phyloP scores from a whole-genome alignment of 2,888 invertebrate genomes.

The Mesorhabditis belari region DNA sequence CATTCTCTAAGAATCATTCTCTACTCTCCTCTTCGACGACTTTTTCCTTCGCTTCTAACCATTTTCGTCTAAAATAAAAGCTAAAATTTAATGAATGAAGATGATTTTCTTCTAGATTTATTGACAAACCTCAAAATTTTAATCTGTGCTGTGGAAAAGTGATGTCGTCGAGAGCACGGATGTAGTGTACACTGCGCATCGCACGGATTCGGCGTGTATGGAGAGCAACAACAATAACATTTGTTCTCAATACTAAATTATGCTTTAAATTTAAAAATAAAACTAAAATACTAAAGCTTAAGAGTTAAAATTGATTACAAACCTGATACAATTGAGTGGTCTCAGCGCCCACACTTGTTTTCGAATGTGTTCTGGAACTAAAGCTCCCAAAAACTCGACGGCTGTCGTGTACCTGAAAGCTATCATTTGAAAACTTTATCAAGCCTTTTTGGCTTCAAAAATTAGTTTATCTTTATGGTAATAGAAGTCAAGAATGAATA shows the following conservation, averaged over 20 bases:
- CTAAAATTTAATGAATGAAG: neutral
- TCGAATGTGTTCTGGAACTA: constrained; percentile 38
- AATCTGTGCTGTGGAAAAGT: constrained; percentile 31
- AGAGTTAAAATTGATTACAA: neutral
- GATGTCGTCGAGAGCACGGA: constrained; percentile 26
- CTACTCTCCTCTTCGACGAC: constrained; percentile 4
- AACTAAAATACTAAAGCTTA: neutral
- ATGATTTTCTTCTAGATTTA: neutral
- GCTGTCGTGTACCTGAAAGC: constrained; percentile 26
- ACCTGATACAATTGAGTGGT: constrained; percentile 45
- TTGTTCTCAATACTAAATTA: constrained; percentile 33
- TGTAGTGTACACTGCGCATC: constrained; percentile 36
- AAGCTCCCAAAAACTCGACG: constrained; percentile 36
- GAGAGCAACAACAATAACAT: constrained; percentile 48
- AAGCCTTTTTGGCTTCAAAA: neutral
- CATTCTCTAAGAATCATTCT: constrained; percentile 1
- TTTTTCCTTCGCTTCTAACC: constrained; percentile 23
- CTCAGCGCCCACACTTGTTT: constrained; percentile 44
- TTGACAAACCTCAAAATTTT: constrained; percentile 7
- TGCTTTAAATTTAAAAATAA: neutral
- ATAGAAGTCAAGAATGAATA: neutral
- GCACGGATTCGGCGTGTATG: constrained; percentile 45
- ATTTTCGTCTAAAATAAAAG: constrained; percentile 19
- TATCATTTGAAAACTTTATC: neutral
- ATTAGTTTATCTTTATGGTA: neutral